A percentile compares a stretch with the other conserved stretches of the same genome.
Evolutionary conservation across 2,797 vertebrate genomes (phyloP).

Genomic region (Myripristis jacobus): DNA sequence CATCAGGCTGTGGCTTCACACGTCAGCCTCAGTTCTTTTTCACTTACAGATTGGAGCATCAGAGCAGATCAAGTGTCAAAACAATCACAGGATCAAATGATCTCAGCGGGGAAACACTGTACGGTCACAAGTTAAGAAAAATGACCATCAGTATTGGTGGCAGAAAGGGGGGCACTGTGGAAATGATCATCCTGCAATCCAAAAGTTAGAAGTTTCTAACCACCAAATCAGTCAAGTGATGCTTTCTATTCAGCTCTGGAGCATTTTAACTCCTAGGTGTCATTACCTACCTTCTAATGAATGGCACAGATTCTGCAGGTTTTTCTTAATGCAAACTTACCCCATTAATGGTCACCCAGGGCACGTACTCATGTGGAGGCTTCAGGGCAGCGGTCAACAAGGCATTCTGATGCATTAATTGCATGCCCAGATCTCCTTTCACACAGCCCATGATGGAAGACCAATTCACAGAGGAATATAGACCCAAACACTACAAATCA

Average conservation of each 20-base stretch:
- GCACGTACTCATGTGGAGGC: conserved; percentile 89
- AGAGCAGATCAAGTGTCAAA: conserved; percentile 18
- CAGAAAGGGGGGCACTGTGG: not conserved
- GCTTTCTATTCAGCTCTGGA: not conserved
- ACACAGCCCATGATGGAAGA: conserved; percentile 80
- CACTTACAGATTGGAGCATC: conserved; percentile 10
- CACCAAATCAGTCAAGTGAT: not conserved
- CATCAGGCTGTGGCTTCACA: not conserved
- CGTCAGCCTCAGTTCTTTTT: conserved; percentile 5
- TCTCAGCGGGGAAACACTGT: too few relatives aligned
- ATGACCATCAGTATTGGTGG: not conserved
- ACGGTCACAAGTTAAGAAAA: not conserved
- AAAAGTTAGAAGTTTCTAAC: too few relatives aligned
- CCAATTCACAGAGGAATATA: conserved; percentile 72
- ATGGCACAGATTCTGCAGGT: not conserved
- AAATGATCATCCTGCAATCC: not conserved
- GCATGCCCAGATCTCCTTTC: conserved; percentile 82
- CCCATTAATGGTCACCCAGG: conserved; percentile 92
- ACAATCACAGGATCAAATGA: not conserved
- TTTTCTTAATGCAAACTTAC: conserved; percentile 72
- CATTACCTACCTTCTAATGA: not conserved
- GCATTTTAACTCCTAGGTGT: not conserved
- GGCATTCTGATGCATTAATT: conserved; percentile 91
- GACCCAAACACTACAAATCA: conserved; percentile 82
- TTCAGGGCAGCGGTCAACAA: conserved; percentile 79